Evolutionary conservation across 2,113 vertebrate genomes (phyloP).

Genomic region (Thamnophis sirtalis): DNA sequence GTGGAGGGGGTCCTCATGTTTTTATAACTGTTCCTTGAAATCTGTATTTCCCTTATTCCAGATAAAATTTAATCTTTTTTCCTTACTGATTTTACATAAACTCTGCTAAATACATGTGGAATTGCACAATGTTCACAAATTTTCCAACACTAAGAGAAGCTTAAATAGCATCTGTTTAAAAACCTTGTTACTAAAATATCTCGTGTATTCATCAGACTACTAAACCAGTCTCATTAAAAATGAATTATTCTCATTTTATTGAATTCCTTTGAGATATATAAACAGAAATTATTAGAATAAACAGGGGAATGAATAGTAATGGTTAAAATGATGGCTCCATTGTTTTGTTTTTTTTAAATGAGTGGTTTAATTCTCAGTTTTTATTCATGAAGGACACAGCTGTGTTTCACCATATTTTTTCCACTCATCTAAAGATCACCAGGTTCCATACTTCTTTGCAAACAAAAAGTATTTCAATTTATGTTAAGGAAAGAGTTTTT

Average conservation of each 20-base stretch:
- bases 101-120: background rate
- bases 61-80: conserved; percentile 66
- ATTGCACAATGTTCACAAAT: background rate
- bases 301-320: background rate
- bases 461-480: background rate
- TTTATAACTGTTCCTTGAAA: conserved; percentile 60
- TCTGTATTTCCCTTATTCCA: conserved; percentile 46
- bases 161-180: background rate
- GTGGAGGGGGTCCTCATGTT: conserved; percentile 48
- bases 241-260: background rate
- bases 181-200: background rate
- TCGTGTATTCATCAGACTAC: background rate
- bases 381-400: background rate
- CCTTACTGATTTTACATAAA: conserved; percentile 6
- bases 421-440: background rate
- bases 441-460: background rate
- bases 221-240: background rate
- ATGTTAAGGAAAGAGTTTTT: background rate
- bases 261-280: background rate
- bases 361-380: background rate
- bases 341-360: background rate
- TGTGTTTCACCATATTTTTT: background rate
- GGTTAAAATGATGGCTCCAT: background rate
- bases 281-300: background rate
- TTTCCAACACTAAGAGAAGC: background rate